Base-by-base conservation (phyloP, 1,140 invertebrate genomes). In the Zaprionus gabonicus region DNA sequence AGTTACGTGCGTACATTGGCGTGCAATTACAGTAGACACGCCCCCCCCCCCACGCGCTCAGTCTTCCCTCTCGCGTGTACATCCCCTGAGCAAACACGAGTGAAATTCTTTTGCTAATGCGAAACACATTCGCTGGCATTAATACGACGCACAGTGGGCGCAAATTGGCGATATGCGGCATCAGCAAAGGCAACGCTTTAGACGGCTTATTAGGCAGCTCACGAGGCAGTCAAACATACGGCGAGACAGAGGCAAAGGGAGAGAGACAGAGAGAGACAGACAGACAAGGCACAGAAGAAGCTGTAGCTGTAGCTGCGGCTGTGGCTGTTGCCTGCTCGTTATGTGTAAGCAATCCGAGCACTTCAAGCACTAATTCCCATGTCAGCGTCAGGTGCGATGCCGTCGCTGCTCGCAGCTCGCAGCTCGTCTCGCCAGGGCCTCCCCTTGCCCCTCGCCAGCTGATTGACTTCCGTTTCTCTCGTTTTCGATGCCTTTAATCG, bases 1-100 rank as follows among this genome's bases (percentile, higher is more conserved):
- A 90, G 84, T 88, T 88, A 90, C 84, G 84, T 86, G 84, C 84
- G 82, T 88, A 84, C 81, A 84, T 90, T 88, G 83, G 87, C 83
- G 85, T 88, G 85, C 84, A 88, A 88, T 88, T 88, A 88, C 84
- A 88, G 84, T 49, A 51, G 49, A 34, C 49, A 57, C 68, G 51
- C 66, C 60, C 28, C 55, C 23, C 20, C 10, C 25, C 3, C n/a
- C n/a, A n/a, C n/a, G n/a, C 10, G 20, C 3, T 9, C 23, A 23
- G 3, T 9, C 23, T 25, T 12, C 44, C n/a, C 17, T 23, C 23
- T 2, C 1, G 0, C 56, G 36, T 36, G 7, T 31, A 31, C 28
- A 31, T 59, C 44, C 36, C 27, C n/a, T 38, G 60, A 72, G 80
- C 78, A 83, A 81, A 81, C 69, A 81, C 41, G 34, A 49, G 53